Evolutionary conservation across 2,113 vertebrate species (phyloP).

Genomic region (Alces alces): DNA sequence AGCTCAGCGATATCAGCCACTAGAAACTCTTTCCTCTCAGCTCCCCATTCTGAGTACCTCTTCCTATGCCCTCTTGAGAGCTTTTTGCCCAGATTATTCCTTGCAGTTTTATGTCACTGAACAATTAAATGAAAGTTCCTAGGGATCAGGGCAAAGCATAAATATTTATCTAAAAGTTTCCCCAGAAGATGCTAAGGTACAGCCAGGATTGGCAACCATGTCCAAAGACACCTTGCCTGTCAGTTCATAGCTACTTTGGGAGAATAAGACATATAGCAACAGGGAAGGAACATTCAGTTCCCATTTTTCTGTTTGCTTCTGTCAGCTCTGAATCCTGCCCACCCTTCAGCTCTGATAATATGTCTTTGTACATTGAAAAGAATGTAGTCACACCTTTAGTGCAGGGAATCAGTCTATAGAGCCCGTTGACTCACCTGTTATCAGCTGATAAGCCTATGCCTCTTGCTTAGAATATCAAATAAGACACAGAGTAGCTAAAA

Average conservation of each 20-base stretch:
- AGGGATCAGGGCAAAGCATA: not conserved
- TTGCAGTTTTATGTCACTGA: not conserved
- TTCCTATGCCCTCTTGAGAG: not conserved
- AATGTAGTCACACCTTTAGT: conserved; percentile 70
- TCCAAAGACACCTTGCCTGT: not conserved
- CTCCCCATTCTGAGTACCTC: not conserved
- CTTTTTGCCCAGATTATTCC: not conserved
- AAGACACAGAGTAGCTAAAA: conserved; percentile 42
- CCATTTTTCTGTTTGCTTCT: conserved; percentile 64
- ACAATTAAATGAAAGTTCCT: not conserved
- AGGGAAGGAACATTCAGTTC: conserved; percentile 16
- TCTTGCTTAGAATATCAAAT: conserved; percentile 66
- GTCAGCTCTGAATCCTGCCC: conserved; percentile 44
- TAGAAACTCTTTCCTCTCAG: not conserved
- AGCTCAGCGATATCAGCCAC: not conserved
- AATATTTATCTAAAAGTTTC: not conserved
- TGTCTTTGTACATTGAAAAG: conserved; percentile 67
- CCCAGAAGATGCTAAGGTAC: not conserved
- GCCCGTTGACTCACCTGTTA: conserved; percentile 69
- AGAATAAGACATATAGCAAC: conserved; percentile 39
- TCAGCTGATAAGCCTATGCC: conserved; percentile 75
- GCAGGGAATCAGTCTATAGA: conserved; percentile 70
- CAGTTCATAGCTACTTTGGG: not conserved
- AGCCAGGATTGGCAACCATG: not conserved
- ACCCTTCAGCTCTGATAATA: conserved; percentile 72